phyloP scores from a whole-genome alignment of 2,797 vertebrate species.

The Enteromius fasciolatus region DNA sequence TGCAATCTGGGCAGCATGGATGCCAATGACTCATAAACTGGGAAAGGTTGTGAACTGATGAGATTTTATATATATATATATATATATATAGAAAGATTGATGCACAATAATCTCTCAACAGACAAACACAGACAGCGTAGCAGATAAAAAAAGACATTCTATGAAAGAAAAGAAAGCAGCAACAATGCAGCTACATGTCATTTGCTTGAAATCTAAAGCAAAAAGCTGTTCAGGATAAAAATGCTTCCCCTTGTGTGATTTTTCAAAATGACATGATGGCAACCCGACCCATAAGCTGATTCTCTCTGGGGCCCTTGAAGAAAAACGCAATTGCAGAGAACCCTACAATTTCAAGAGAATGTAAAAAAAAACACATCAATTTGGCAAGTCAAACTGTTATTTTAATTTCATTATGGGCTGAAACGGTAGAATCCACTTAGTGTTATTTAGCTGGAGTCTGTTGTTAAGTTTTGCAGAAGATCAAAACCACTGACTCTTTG shows the following conservation, averaged over 20 bases:
- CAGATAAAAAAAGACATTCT: constrained; percentile 4
- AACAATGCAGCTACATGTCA: constrained; percentile 6
- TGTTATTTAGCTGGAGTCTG: constrained; percentile 13
- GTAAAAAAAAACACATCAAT: background rate
- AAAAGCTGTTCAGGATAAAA: constrained; percentile 22
- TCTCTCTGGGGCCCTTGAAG: constrained; percentile 32
- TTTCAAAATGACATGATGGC: constrained; percentile 34
- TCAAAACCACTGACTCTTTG: constrained; percentile 31
- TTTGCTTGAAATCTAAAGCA: constrained; percentile 26
- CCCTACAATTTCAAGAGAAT: constrained; percentile 49
- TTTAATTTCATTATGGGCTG: constrained; percentile 31
- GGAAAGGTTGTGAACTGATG: constrained; percentile 70
- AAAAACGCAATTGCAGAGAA: constrained; percentile 28
- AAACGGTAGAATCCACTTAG: constrained; percentile 26
- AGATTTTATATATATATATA: constrained; percentile 41
- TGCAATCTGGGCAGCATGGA: constrained; percentile 77
- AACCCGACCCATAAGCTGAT: constrained; percentile 2
- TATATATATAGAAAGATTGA: constrained; percentile 31
- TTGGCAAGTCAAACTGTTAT: constrained; percentile 45
- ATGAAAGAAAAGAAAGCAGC: constrained; percentile 1
- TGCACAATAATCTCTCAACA: constrained; percentile 53
- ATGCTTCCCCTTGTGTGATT: constrained; percentile 17
- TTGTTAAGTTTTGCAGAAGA: constrained; percentile 24
- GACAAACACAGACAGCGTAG: constrained; percentile 24
- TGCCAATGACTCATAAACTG: constrained; percentile 77